These are phyloP conservation scores for Columba livia DNA, from an alignment of 2,113 vertebrate genomes.

Conservation along the genomic window DNA sequence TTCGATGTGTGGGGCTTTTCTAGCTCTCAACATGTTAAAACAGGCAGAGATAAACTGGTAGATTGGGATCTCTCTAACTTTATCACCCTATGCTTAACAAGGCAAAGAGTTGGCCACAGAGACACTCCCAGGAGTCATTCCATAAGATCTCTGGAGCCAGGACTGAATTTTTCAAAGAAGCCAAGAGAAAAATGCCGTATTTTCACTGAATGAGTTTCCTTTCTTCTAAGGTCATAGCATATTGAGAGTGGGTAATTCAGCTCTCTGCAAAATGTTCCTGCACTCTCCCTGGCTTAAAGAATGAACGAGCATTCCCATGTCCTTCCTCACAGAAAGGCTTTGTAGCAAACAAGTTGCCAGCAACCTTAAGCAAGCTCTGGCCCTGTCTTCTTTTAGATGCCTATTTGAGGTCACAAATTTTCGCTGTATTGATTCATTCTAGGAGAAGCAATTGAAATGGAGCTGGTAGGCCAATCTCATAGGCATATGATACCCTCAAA, in stretches of 20 bases:
- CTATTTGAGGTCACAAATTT: background rate
- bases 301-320: background rate
- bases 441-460: background rate
- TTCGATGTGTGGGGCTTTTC: background rate
- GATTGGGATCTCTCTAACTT: slow-evolving; percentile 13
- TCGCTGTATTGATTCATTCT: background rate
- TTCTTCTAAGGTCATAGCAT: slow-evolving; percentile 10
- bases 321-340: background rate
- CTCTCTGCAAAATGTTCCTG: background rate
- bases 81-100: background rate
- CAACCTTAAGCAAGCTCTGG: background rate
- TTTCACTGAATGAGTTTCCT: slow-evolving; percentile 48
- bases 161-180: slow-evolving; percentile 25
- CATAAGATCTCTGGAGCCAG: background rate
- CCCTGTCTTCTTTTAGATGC: background rate
- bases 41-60: background rate
- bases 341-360: background rate
- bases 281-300: background rate
- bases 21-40: background rate
- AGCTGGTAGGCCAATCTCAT: background rate
- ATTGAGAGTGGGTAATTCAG: background rate
- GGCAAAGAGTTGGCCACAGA: background rate
- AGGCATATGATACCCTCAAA: background rate
- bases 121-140: slow-evolving; percentile 31
- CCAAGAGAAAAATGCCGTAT: slow-evolving; percentile 16